Conservation (phyloP, 1,140 invertebrate species). For the Drosophila serrata region DNA sequence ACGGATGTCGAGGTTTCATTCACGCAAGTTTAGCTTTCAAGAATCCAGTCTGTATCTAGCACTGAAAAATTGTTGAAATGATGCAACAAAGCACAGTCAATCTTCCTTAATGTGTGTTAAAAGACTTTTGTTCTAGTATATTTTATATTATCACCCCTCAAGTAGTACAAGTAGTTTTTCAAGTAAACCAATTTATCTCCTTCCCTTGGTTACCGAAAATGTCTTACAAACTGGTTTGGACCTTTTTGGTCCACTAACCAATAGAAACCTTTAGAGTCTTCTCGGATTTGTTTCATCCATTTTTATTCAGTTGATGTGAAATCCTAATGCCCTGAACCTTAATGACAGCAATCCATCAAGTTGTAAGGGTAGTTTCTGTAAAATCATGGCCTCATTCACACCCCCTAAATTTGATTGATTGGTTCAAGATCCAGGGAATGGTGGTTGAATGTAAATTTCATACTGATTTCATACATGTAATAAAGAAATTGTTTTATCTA, state of each 20-base stretch:
- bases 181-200: too few relatives aligned
- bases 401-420: constrained; percentile 66
- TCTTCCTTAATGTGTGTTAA: background rate
- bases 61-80: constrained; percentile 66
- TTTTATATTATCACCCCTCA: background rate
- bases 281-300: background rate
- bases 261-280: background rate
- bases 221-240: background rate
- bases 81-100: constrained; percentile 41
- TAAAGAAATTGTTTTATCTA: background rate
- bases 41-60: constrained; percentile 37
- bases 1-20: constrained; percentile 51
- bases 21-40: constrained; percentile 58
- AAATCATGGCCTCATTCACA: constrained; percentile 11
- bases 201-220: too few relatives aligned
- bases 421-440: constrained; percentile 12
- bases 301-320: background rate
- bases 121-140: background rate
- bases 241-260: constrained; percentile 15
- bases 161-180: too few relatives aligned
- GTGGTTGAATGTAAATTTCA: background rate
- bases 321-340: background rate
- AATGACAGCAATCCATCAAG: constrained; percentile 74
- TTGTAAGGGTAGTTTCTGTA: constrained; percentile 41
- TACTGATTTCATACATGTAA: background rate